Conservation (phyloP, 2,888 invertebrate species). For the Acanthosepion esculentum region DNA sequence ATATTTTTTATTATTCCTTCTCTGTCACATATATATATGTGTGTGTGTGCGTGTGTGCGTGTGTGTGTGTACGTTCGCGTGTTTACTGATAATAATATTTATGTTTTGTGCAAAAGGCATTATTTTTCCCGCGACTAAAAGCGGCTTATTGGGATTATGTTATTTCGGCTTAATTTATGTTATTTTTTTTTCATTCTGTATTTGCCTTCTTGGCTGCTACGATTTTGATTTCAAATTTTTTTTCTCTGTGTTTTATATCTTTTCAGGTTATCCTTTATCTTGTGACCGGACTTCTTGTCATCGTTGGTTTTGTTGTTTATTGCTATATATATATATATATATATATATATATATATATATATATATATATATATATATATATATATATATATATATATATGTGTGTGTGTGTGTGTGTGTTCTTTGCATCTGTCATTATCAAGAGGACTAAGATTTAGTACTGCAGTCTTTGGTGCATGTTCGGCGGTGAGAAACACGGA, state of each 20-base stretch:
- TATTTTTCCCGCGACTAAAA: neutral
- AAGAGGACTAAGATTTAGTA: neutral
- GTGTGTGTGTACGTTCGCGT: too few relatives aligned
- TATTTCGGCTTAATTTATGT: neutral
- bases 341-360: neutral
- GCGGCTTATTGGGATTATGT: neutral
- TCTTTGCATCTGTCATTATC: neutral
- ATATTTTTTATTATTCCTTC: too few relatives aligned
- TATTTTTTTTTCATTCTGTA: neutral
- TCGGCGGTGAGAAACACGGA: neutral
- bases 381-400: neutral
- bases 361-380: neutral
- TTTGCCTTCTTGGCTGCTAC: too few relatives aligned
- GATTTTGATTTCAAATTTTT: too few relatives aligned
- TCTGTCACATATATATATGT: too few relatives aligned
- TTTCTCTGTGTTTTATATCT: neutral
- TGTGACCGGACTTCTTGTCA: neutral
- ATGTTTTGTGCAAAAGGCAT: neutral
- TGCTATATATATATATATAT: neutral
- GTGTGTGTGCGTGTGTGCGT: too few relatives aligned
- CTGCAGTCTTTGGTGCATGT: constrained; percentile 22
- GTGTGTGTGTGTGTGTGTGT: neutral
- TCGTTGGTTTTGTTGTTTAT: neutral
- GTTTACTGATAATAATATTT: neutral
- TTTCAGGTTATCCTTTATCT: neutral